Evolutionary conservation across 2,888 invertebrate genomes (phyloP), one percentile per base, ranked within the genome.

Genomic region (Frankliniella fusca): DNA sequence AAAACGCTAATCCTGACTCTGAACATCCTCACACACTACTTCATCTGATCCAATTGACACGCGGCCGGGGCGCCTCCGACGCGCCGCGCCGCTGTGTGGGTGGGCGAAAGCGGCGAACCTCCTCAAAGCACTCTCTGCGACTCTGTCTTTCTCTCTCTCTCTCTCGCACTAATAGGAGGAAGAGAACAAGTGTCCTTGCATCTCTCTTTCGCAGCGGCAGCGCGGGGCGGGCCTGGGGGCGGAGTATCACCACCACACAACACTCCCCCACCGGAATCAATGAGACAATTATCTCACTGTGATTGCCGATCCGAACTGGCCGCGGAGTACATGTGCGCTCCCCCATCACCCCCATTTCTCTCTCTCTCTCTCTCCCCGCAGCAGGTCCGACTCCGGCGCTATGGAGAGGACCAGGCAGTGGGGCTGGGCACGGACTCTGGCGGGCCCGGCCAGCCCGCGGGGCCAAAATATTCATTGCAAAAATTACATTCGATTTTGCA

Each of bases 241-340:
- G 38, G 38, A 3, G 38, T 38, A 38, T 38, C 38, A 38, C 38
- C 38, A 38, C 38, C 38, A 38, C 38, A 38, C 38, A 3, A 38
- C 61, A 27, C 70, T 76, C 70, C 70, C 70, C 70, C 70, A 12
- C 23, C 70, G 27, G 70, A 76, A 76, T 76, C 70, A 76, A 76
- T 76, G 70, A 76, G 70, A 76, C 70, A 76, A 76, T 76, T 76
- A 76, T 76, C 70, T 27, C 23, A 76, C 23, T 76, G 70, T 76
- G 70, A 76, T 76, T 76, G 70, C 27, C 70, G 70, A 76, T 27
- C 70, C 70, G 70, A 76, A 76, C 23, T 76, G 70, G 70, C 27
- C 70, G 23, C 70, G 61, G 27, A 76, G 70, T 23, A 54, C 38
- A 38, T 38, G 38, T 38, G 38, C 38, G 38, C 38, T 38, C 38